Evolutionary conservation across 2,113 vertebrate species (phyloP), one percentile per base, ranked within the genome.

Genomic region (Struthio camelus): DNA sequence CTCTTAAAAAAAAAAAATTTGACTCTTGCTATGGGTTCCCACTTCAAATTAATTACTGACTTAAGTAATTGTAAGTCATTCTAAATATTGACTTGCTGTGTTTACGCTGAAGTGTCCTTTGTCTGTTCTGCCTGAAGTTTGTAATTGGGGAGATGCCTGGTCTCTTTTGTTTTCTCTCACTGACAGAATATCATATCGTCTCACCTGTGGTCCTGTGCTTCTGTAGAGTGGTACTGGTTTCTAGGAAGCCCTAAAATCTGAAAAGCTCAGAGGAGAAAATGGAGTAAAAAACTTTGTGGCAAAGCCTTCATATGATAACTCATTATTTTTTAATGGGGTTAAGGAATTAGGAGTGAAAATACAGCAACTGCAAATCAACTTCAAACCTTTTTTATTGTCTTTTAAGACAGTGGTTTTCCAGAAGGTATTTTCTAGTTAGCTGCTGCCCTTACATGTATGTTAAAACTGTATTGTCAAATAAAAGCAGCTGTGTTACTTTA

Each of bases 91-190:
- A 44, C 56, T 80, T 64, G 48, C 73, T 61, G 0, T 36, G 7
- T 66, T 89, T 50, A 48, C 42, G 8, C 5, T 72, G 14, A 40
- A 22, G 7, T 65, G 75, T 82, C 48, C 58, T 50, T 66, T 89
- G 80, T 87, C 53, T 50, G 4, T 58, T 38, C 1, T 1, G 10
- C 72, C 28, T 85, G 27, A 59, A 89, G 85, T 83, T 87, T 80
- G 14, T 80, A 18, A 85, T 24, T 87, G 16, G 20, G 83, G 87
- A 95, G 71, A 53, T 90, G 54, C 34, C 82, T 62, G 36, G 15
- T 91, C 89, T 71, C 77, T 89, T 93, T 90, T 24, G 38, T 90
- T 80, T 77, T 77, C 72, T 93, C 9, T 56, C 91, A 40, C 27
- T 69, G 85, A 44, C 13, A 77, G 18, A 80, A 34, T 82, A 36